Evolutionary conservation across 2,797 vertebrate genomes (phyloP).

Genomic region (Tamandua tetradactyla): DNA sequence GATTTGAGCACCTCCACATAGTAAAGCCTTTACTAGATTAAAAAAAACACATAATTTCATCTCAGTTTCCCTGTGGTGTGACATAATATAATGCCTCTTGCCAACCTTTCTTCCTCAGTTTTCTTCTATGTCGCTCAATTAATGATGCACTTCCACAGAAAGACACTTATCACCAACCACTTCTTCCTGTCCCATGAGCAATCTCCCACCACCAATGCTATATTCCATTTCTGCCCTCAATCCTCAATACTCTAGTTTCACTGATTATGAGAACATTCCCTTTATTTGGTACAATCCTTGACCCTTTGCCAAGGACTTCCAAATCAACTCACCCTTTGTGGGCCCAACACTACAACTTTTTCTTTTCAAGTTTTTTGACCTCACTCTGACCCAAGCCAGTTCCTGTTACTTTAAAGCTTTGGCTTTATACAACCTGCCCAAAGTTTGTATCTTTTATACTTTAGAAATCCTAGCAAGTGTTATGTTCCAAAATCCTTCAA

Average conservation of each 20-base stretch:
- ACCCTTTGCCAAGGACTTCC: not conserved
- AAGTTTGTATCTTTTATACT: not conserved
- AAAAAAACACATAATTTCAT: not conserved
- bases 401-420: not conserved
- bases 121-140: not conserved
- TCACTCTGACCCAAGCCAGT: not conserved
- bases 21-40: no score
- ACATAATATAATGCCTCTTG: not conserved
- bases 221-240: not conserved
- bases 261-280: not conserved
- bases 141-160: not conserved
- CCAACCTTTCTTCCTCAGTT: not conserved
- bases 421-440: not conserved
- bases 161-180: not conserved
- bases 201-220: no score
- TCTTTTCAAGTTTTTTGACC: not conserved
- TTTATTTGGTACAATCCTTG: not conserved
- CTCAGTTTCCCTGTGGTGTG: not conserved
- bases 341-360: not conserved
- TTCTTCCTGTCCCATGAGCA: not conserved
- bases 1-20: no score
- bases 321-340: not conserved
- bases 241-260: no score
- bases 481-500: not conserved
- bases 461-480: not conserved